Conservation (phyloP, 2,113 vertebrate species). For the Pterocles orientalis region DNA sequence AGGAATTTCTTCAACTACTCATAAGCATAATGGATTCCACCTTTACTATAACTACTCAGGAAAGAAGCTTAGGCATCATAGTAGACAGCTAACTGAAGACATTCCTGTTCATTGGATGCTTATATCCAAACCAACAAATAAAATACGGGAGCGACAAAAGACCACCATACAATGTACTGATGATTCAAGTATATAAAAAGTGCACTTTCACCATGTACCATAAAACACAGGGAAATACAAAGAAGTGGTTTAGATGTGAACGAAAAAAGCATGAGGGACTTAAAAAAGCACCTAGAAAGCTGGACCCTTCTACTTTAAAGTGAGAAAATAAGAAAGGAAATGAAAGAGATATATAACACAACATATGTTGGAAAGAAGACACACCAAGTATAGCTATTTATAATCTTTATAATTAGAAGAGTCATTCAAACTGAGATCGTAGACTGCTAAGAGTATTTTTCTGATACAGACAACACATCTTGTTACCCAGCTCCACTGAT, state of each 20-base stretch:
- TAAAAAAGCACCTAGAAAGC: not conserved
- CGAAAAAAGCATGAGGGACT: not conserved
- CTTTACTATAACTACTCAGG: not conserved
- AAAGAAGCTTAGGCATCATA: not conserved
- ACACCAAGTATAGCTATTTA: not conserved
- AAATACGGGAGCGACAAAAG: not conserved
- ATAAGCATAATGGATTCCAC: not conserved
- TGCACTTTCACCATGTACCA: not conserved
- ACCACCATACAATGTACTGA: not conserved
- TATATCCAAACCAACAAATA: not conserved
- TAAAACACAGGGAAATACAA: not conserved
- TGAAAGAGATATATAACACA: not conserved
- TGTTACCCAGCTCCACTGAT: not conserved
- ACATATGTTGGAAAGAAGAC: not conserved
- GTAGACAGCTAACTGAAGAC: not conserved
- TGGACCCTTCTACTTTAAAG: not conserved
- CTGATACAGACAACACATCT: not conserved
- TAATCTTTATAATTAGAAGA: not conserved
- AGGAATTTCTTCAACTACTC: not conserved
- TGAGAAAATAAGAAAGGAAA: not conserved
- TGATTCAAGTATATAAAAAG: not conserved
- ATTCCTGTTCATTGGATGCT: not conserved
- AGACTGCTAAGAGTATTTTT: not conserved
- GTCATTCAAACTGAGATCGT: not conserved
- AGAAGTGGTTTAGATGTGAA: not conserved